Base-by-base conservation (phyloP, 2,113 vertebrate species). In the Emberiza fucata region DNA sequence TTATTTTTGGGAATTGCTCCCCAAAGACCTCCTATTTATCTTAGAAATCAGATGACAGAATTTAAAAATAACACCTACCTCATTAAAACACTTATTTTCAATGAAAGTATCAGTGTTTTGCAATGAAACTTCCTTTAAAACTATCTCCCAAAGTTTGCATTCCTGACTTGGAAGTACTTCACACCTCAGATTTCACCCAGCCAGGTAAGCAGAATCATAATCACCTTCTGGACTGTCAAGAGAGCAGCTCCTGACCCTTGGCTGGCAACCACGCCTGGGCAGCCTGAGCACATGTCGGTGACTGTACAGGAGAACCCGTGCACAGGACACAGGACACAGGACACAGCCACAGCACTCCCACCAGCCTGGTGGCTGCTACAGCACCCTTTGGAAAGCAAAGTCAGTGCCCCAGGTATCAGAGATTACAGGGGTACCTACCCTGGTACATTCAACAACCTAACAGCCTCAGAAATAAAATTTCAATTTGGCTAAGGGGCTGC, bases 281-380 rank as follows among this genome's bases (percentile, higher is more conserved):
- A 56, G 12, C 8, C 19, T 37, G n/a, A 47, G n/a, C 54, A 15
- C 0, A 0, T 9, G 29, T 7, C 15, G 6, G 8, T 19, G 61
- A 23, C 60, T 37, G n/a, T 5, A 7, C 0, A 1, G 1, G 7
- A 35, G 6, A 54, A 19, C 15, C 25, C 0, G 4, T 0, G 12
- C 20, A 31, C 0, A 15, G 72, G 15, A 70, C 56, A 61, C 3
- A 8, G 11, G n/a, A n/a, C 20, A 31, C 0, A 15, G 72, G 15
- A 70, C 56, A 61, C 3, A 8, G 11, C 2, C 76, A 61, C 51
- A 42, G n/a, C 20, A 21, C n/a, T 40, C 45, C 39, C 10, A 10
- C 11, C 42, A 78, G 42, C 48, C 45, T 4, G 17, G 17, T 5
- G 21, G 73, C 23, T 3, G 7, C 51, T 13, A 37, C 64, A 66